Evolutionary conservation across 1,140 invertebrate species (phyloP), one percentile per base, ranked within the genome.

Genomic region (Anastrepha obliqua): DNA sequence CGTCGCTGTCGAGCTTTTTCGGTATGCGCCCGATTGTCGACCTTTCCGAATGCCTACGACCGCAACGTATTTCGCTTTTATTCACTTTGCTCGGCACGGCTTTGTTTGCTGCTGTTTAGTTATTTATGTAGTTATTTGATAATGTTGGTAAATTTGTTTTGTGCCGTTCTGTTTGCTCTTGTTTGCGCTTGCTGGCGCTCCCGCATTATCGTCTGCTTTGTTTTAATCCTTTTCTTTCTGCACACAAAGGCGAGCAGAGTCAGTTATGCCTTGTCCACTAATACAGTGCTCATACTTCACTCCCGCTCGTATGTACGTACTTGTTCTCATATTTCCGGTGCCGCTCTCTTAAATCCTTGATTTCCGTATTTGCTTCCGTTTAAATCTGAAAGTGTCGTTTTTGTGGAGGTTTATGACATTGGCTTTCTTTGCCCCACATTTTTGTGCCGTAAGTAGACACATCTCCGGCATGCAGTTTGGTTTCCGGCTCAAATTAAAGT

Each of bases 1-100:
- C 85, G 39, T 86, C 55, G 62, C 39, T 62, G 64, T 42, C n/a
- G 65, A 87, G 62, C 86, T 87, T 87, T 87, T 87, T 81, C 74
- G 74, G 74, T 55, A 81, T 81, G 44, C 74, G n/a, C 47, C 74
- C 42, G 47, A 47, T 81, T 44, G 67, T 39, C 67, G 67, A 44
- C 67, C 67, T 74, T 74, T 81, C 47, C 44, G 74, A 55, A 55
- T 81, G 47, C 47, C n/a, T 81, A 81, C 17, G 20, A 55, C 44
- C 51, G 55, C 70, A 70, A 42, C 60, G 8, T 17, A 62, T 62
- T 15, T n/a, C 44, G 47, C 47, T 55, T 13, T 81, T 58, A 55
- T 29, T 74, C 67, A 39, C 51, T 55, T 51, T 29, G n/a, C 81
- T 85, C 39, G n/a, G 3, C 44, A 8, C 13, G 60, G 47, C 15